Conservation (phyloP, 2,888 invertebrate genomes). For the Drepanosiphum platanoidis region DNA sequence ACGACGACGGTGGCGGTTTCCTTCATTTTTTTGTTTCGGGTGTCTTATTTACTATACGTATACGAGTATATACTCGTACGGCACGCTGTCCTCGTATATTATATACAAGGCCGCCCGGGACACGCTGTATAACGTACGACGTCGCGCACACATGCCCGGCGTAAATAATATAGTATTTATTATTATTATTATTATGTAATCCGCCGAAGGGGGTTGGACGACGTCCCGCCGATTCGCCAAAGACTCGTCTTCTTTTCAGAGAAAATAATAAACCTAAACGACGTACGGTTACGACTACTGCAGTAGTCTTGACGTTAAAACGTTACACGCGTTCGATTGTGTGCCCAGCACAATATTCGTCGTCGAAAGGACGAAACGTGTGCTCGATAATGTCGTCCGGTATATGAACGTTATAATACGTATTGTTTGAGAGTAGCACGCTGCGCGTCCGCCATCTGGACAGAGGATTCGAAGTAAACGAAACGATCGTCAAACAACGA, state of each 20-base stretch:
- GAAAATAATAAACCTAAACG: neutral
- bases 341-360: neutral
- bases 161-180: neutral
- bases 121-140: neutral
- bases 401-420: no score
- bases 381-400: neutral
- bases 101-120: neutral
- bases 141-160: neutral
- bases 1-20: slow-evolving; percentile 1
- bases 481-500: no score
- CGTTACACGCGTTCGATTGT: slow-evolving; percentile 37
- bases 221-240: slow-evolving; percentile 50
- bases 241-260: slow-evolving; percentile 41
- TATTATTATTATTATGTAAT: neutral
- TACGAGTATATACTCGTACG: no score
- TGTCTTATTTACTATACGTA: neutral
- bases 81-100: neutral
- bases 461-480: neutral
- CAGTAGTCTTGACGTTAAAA: slow-evolving; percentile 2
- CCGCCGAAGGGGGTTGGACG: slow-evolving; percentile 51
- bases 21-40: slow-evolving; percentile 5
- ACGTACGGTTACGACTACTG: neutral
- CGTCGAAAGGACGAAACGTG: slow-evolving; percentile 22
- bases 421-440: neutral
- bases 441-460: slow-evolving; percentile 28